A percentile compares a stretch with the other conserved stretches of the same genome.
Evolutionary conservation across 2,797 vertebrate genomes (phyloP).

Genomic region (Ptychadena robeensis): DNA sequence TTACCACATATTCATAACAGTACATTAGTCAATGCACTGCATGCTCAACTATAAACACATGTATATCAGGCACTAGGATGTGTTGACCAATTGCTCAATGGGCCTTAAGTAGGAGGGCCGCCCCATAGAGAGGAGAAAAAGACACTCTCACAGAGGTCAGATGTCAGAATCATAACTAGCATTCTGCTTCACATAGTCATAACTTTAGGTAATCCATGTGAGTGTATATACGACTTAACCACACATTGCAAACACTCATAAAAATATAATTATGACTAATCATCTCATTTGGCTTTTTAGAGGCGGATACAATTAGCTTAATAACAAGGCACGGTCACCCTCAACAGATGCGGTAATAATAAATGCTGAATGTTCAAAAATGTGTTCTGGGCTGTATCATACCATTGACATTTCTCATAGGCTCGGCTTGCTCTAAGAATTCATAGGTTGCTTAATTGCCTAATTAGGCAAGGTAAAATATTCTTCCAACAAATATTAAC

Average conservation of each 20-base stretch:
- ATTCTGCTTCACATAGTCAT: not conserved
- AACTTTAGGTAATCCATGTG: not conserved
- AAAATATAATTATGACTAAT: conserved; percentile 51
- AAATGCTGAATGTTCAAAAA: not conserved
- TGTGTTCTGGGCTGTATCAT: conserved; percentile 2
- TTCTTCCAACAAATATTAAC: conserved; percentile 1
- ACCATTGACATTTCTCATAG: conserved; percentile 10
- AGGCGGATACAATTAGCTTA: conserved; percentile 39
- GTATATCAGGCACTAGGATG: too few species aligned
- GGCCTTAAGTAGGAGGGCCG: too few species aligned
- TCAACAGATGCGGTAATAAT: conserved; percentile 22
- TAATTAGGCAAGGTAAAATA: conserved; percentile 21
- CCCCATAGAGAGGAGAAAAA: too few species aligned
- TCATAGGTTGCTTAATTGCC: conserved; percentile 22
- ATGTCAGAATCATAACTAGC: too few species aligned
- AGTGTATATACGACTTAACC: conserved; percentile 12
- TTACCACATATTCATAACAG: too few species aligned
- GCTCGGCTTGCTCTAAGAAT: not conserved
- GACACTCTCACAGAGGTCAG: too few species aligned
- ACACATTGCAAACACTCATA: conserved; percentile 31
- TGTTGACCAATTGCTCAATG: too few species aligned
- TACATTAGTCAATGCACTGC: too few species aligned
- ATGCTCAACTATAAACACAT: too few species aligned
- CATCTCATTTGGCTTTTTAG: conserved; percentile 24
- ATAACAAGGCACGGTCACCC: conserved; percentile 45